phyloP scores from a whole-genome alignment of 2,113 vertebrate species.

The Salminus brasiliensis region DNA sequence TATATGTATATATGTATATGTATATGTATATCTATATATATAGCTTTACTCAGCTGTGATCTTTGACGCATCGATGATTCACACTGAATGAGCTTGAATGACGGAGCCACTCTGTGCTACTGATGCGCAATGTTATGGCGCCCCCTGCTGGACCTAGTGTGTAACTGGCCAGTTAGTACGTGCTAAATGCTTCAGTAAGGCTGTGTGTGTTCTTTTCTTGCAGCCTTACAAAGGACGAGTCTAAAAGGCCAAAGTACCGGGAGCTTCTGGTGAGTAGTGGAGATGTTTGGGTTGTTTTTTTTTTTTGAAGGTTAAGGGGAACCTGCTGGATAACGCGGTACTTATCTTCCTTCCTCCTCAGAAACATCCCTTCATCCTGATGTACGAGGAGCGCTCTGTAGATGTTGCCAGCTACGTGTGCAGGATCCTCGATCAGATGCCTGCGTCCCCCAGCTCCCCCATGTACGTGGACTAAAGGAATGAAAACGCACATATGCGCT shows the following conservation, averaged over 20 bases:
- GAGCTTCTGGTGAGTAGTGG: slow-evolving; percentile 92
- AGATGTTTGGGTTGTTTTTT: too few species aligned
- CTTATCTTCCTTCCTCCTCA: slow-evolving; percentile 53
- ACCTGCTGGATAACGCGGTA: too few species aligned
- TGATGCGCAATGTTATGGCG: background rate
- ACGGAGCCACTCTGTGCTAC: background rate
- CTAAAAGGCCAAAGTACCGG: slow-evolving; percentile 99
- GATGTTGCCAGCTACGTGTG: slow-evolving; percentile 95
- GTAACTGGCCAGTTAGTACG: background rate
- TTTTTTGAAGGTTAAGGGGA: too few species aligned
- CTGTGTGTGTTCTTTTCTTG: background rate
- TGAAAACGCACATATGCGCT: slow-evolving; percentile 24
- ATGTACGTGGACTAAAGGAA: slow-evolving; percentile 92
- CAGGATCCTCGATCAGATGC: slow-evolving; percentile 97
- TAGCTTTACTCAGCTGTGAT: too few species aligned
- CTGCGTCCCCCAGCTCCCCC: slow-evolving; percentile 92
- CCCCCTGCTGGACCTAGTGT: slow-evolving; percentile 22
- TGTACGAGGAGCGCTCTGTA: slow-evolving; percentile 96
- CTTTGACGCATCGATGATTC: too few species aligned
- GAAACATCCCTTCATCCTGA: slow-evolving; percentile 98
- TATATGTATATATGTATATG: too few species aligned
- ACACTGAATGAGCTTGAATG: too few species aligned
- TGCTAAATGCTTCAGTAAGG: background rate
- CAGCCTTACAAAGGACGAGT: slow-evolving; percentile 99
- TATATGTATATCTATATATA: too few species aligned